Evolutionary conservation across 2,113 vertebrate species (phyloP).

Genomic region (Trochalopteron elliotii): DNA sequence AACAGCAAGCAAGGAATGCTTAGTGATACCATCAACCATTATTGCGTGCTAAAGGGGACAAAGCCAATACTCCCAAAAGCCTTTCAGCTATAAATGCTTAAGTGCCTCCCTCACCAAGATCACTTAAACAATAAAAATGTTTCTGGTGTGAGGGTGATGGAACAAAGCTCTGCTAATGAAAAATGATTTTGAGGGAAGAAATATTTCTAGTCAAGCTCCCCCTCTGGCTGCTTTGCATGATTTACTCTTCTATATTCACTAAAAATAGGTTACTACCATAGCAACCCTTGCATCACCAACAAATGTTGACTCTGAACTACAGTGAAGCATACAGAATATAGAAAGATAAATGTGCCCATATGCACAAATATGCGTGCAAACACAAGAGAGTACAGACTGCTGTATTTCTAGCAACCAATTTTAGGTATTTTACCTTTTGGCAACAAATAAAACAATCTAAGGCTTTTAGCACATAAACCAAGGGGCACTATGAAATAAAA

Average conservation of each 20-base stretch:
- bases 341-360: neutral
- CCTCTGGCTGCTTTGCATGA: slow-evolving; percentile 22
- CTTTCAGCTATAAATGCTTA: neutral
- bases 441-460: neutral
- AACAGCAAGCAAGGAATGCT: neutral
- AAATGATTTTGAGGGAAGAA: neutral
- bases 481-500: neutral
- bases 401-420: neutral
- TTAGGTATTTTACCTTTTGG: neutral
- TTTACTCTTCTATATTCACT: slow-evolving; percentile 38
- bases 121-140: neutral
- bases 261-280: slow-evolving; percentile 71
- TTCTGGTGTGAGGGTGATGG: neutral
- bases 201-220: slow-evolving; percentile 6
- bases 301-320: slow-evolving; percentile 28
- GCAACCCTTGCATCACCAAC: slow-evolving; percentile 64
- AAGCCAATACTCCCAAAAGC: neutral
- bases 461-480: neutral
- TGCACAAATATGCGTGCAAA: neutral
- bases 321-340: neutral
- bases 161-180: neutral
- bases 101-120: neutral
- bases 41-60: neutral
- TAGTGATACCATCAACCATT: neutral
- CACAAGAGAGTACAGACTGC: neutral